Conservation (phyloP, 2,888 invertebrate genomes). For the Choristoneura rosaceana region DNA sequence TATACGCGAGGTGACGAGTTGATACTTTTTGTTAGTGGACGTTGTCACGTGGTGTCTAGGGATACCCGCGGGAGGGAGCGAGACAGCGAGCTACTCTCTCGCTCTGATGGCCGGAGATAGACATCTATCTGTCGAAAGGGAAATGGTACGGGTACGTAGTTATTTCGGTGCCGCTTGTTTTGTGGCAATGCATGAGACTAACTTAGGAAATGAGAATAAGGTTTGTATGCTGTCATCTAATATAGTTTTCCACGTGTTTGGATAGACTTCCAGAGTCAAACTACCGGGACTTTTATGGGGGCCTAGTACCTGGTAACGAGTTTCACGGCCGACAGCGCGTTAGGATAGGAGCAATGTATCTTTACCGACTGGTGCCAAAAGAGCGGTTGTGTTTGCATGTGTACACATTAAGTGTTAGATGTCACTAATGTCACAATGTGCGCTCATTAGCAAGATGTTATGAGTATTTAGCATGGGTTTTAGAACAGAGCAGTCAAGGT, state of each 20-base stretch:
- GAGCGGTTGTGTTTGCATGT: neutral
- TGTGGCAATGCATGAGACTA: conserved; percentile 50
- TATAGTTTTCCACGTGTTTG: conserved; percentile 14
- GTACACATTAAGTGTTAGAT: neutral
- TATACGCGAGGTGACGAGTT: conserved; percentile 63
- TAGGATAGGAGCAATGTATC: conserved; percentile 13
- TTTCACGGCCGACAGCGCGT: conserved; percentile 35
- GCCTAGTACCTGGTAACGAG: conserved; percentile 31
- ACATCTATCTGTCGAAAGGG: conserved; percentile 75
- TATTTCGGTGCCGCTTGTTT: conserved; percentile 69
- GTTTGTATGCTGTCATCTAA: neutral
- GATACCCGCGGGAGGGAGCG: conserved; percentile 66
- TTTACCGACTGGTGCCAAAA: conserved; percentile 2
- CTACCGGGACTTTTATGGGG: conserved; percentile 25
- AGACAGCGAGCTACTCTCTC: conserved; percentile 60
- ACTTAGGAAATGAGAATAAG: conserved; percentile 31
- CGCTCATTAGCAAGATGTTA: conserved; percentile 20
- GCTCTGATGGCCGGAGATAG: conserved; percentile 71
- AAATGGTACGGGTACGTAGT: conserved; percentile 66
- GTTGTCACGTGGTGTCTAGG: conserved; percentile 76
- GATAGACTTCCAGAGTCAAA: conserved; percentile 14
- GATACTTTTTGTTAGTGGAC: conserved; percentile 64
- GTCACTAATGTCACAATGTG: conserved; percentile 15
- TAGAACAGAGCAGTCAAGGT: neutral
- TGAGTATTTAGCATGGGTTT: conserved; percentile 7